Base-by-base conservation (phyloP, 1,140 invertebrate species). In the Spodoptera litura region DNA sequence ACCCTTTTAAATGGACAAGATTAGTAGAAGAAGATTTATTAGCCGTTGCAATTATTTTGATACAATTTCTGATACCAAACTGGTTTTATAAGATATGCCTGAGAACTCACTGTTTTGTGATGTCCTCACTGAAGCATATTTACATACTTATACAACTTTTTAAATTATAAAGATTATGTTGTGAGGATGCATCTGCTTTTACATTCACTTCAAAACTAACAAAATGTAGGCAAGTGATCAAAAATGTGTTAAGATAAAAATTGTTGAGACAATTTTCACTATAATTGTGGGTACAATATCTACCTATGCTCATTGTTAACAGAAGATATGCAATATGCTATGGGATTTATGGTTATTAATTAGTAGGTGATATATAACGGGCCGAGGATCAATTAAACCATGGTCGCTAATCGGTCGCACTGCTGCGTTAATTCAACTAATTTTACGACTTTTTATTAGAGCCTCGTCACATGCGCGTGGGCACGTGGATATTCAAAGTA, bases 381-480 rank as follows among this genome's bases (percentile, higher is more conserved):
- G 13, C 55, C 59, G 44, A 31, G 20, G 59, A 52, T 75, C 68
- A 83, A 83, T 83, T 83, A 83, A 76, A 59, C 27, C 76, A 20
- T 31, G 27, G 35, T 51, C 35, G 78, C 73, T 80, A 83, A 83
- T 59, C 81, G 81, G 27, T 83, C 64, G 49, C 79, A 79, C 58
- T 56, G 44, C 71, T 61, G 25, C 70, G 83, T 82, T 84, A 84
- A 84, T 80, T 78, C 56, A 52, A 83, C 79, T 81, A 83, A 83
- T 83, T 83, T 83, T 83, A 83, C 70, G 59, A 61, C 62, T 31
- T 73, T 58, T 13, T 70, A 66, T 78, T 66, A 64, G 38, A 52
- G 25, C 27, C 27, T 62, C 31, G 38, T 20, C 20, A 35, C 9
- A 62, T 27, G 49, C 51, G 61, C 71, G 80, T 74, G 71, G 80